Conservation (phyloP, 2,797 vertebrate species). For the Sphaeramia orbicularis region DNA sequence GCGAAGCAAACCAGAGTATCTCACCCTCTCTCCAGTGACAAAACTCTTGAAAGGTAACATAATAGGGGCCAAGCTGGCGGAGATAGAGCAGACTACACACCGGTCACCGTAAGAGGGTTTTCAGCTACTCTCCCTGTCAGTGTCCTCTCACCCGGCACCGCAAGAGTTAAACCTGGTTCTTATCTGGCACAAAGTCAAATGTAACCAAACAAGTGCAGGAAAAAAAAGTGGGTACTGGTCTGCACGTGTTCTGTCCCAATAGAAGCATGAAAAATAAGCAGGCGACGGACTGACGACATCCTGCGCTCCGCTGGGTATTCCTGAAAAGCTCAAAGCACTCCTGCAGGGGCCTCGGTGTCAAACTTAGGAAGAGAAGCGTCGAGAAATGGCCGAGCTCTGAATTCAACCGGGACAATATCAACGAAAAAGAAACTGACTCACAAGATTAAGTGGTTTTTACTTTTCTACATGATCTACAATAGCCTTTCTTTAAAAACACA, state of each 20-base stretch:
- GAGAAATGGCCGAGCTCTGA: constrained; percentile 36
- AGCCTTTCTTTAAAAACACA: no score
- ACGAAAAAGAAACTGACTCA: constrained; percentile 17
- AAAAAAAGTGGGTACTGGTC: constrained; percentile 69
- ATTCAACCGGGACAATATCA: constrained; percentile 4
- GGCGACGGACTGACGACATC: constrained; percentile 79
- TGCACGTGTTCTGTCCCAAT: constrained; percentile 84
- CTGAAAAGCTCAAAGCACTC: constrained; percentile 64
- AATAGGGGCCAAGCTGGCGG: constrained; percentile 75
- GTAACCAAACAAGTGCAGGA: constrained; percentile 84
- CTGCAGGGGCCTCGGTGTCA: constrained; percentile 56
- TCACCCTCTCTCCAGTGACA: constrained; percentile 80
- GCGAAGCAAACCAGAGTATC: constrained; percentile 81
- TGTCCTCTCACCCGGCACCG: constrained; percentile 53
- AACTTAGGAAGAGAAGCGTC: constrained; percentile 47
- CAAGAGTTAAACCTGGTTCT: constrained; percentile 86
- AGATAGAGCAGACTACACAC: constrained; percentile 88
- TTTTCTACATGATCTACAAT: not conserved
- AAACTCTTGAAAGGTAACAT: constrained; percentile 88
- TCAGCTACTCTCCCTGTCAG: constrained; percentile 57
- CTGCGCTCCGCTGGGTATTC: constrained; percentile 79
- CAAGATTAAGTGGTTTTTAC: not conserved
- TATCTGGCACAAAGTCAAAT: constrained; percentile 82
- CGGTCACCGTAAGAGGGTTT: constrained; percentile 57
- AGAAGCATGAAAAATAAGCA: constrained; percentile 90